Evolutionary conservation across 2,113 vertebrate genomes (phyloP), one percentile per base, ranked within the genome.

Genomic region (Forbesichthys agassizii): DNA sequence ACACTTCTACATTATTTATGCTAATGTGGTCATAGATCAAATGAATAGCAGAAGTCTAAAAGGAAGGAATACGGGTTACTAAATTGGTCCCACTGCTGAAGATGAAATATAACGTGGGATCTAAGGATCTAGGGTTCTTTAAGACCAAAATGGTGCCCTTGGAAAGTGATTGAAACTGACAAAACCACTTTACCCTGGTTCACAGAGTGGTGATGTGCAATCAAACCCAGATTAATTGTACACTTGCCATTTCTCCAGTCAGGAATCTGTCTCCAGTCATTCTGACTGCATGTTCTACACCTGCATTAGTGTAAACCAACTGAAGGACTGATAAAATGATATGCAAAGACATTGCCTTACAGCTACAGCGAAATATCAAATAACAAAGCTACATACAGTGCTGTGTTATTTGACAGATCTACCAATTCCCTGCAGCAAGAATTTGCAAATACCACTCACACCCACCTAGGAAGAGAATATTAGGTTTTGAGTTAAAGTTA

Each of bases 371-470:
- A 53, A 5, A 80, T 75, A 78, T 86, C 75, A 87, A 88, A 90
- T 86, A 87, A 86, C 79, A 79, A 59, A 66, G 49, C 73, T 86
- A 79, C 85, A 85, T 84, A 64, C 73, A 73, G 71, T 68, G 61
- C 78, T 73, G 58, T 84, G 83, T 79, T 84, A 83, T 89, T 85
- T 84, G 80, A 89, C 84, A 82, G 79, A 81, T 77, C 58, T 69
- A 77, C 69, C 69, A 60, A 14, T 66, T 84, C 78, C 80, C 75
- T 74, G 73, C 71, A 74, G 85, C 69, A 78, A 68, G 67, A 62
- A 77, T 86, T 68, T 78, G 85, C 86, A 86, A 86, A 88, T 70
- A 83, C 64, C 66, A 84, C 77, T 83, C 83, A 86, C 70, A 88
- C 81, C 73, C 69, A 87, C 85, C 84, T 82, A 76, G 82, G 56